Conservation (phyloP, 2,113 vertebrate genomes). For the Heptranchias perlo region DNA sequence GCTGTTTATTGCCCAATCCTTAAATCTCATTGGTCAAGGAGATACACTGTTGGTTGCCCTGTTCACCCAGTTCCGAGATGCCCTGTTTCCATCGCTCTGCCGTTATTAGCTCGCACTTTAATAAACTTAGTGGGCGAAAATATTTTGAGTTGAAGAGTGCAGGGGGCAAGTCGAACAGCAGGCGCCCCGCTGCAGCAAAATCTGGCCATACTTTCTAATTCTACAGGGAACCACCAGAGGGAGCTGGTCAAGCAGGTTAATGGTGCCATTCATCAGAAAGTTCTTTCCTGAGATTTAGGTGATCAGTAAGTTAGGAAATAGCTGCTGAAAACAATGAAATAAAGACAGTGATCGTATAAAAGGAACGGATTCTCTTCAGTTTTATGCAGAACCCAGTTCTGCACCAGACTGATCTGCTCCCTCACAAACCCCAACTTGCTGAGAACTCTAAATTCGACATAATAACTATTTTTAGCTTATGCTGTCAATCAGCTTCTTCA, state of each 20-base stretch:
- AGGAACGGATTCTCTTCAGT: not conserved
- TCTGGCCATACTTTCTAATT: not conserved
- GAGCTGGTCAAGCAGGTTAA: not conserved
- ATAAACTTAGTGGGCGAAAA: not conserved
- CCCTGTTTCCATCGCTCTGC: no score
- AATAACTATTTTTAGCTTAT: not conserved
- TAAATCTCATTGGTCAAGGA: no score
- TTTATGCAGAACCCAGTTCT: not conserved
- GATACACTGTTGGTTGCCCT: no score
- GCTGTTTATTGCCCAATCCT: no score
- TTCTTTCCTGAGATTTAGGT: not conserved
- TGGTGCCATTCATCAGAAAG: not conserved
- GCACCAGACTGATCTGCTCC: not conserved
- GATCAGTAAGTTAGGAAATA: not conserved
- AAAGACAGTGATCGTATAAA: not conserved
- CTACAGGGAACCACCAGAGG: not conserved
- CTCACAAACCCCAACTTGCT: not conserved
- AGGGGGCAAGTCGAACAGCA: not conserved
- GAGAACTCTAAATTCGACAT: not conserved
- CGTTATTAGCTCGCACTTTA: not conserved
- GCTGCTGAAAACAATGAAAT: not conserved
- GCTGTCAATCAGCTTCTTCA: not conserved
- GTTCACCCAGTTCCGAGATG: no score
- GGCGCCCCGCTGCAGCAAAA: not conserved
- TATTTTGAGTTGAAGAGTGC: not conserved